phyloP scores from a whole-genome alignment of 2,797 vertebrate species.

The Platyrinchus mystaceus region DNA sequence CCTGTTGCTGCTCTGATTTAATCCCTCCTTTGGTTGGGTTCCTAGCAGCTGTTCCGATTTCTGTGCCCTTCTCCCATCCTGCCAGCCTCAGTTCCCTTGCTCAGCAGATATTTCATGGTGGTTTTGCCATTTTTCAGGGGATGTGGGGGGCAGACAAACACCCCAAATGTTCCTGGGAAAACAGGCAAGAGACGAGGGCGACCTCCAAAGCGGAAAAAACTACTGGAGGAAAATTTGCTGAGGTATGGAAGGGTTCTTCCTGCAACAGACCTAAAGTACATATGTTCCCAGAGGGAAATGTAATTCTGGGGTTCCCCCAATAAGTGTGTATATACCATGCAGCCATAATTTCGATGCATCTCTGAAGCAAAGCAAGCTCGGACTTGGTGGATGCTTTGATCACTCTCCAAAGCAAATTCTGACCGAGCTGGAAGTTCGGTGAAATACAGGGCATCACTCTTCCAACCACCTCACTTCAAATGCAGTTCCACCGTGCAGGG shows the following conservation, averaged over 20 bases:
- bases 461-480: not conserved
- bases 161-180: constrained; percentile 73
- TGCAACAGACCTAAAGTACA: not conserved
- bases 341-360: not conserved
- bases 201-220: constrained; percentile 90
- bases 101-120: constrained; percentile 19
- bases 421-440: not conserved
- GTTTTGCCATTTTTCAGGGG: constrained; percentile 59
- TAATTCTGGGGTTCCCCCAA: constrained; percentile 39
- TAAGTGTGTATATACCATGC: not conserved
- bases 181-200: constrained; percentile 87
- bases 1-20: constrained; percentile 1
- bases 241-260: constrained; percentile 74
- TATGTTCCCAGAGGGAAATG: not conserved
- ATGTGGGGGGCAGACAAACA: constrained; percentile 66
- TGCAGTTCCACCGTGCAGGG: not conserved
- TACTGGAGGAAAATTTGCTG: constrained; percentile 78
- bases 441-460: not conserved
- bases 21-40: constrained; percentile 37
- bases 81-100: not conserved
- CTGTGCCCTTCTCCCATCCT: constrained; percentile 1
- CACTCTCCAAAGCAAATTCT: constrained; percentile 27
- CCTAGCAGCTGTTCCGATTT: constrained; percentile 24
- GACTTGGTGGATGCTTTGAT: constrained; percentile 34
- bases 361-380: constrained; percentile 20